phyloP scores from a whole-genome alignment of 2,113 vertebrate species.

The Caranx ignobilis region DNA sequence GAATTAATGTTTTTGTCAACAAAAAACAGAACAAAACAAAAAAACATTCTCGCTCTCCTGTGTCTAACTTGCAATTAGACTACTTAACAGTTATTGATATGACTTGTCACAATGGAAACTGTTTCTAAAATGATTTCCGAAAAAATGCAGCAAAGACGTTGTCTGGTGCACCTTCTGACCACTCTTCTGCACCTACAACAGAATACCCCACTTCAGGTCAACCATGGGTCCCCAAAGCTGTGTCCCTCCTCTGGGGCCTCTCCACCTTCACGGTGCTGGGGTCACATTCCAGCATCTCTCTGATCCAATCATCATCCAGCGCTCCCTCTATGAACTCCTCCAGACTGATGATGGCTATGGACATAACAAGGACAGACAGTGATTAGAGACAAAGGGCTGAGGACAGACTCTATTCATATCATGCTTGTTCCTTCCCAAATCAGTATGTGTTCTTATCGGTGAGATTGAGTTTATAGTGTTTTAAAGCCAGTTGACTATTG shows the following conservation, averaged over 20 bases:
- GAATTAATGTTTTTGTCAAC: too few species aligned
- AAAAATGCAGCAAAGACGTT: not conserved
- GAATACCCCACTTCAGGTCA: conserved; percentile 31
- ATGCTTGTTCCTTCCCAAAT: not conserved
- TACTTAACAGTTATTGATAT: not conserved
- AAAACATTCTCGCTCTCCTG: not conserved
- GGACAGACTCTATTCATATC: conserved; percentile 18
- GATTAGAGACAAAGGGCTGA: conserved; percentile 38
- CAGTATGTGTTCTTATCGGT: not conserved
- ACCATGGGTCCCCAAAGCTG: conserved; percentile 27
- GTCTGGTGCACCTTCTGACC: not conserved
- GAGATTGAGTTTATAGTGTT: not conserved
- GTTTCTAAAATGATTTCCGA: not conserved
- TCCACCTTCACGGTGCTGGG: conserved; percentile 79
- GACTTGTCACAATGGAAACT: not conserved
- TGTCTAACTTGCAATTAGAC: not conserved
- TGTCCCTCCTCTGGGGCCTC: conserved; percentile 60
- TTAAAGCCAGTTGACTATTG: not conserved
- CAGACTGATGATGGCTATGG: conserved; percentile 81
- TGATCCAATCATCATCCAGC: conserved; percentile 82
- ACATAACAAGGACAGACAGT: conserved; percentile 37
- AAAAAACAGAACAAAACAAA: too few species aligned
- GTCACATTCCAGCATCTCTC: conserved; percentile 85
- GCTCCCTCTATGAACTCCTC: conserved; percentile 84
- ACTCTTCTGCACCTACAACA: conserved; percentile 8